Conservation (phyloP, 2,797 vertebrate genomes). For the Scarus forsteni region DNA sequence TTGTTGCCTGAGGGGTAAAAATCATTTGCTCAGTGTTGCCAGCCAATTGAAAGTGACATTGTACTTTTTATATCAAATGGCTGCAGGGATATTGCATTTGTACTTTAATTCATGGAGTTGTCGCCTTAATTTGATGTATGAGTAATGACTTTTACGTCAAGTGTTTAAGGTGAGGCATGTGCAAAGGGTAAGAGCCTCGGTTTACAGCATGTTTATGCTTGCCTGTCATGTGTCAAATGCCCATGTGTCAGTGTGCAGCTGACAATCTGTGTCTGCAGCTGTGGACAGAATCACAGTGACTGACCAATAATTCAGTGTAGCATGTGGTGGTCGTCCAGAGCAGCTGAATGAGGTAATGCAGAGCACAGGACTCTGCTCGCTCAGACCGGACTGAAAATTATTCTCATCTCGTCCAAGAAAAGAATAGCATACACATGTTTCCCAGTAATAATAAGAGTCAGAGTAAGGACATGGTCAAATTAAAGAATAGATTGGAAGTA, state of each 20-base stretch:
- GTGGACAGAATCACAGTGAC: conserved; percentile 46
- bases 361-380: conserved; percentile 20
- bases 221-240: conserved; percentile 11
- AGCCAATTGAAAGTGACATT: background rate
- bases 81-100: background rate
- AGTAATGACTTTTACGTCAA: background rate
- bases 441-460: too few relatives aligned
- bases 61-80: background rate
- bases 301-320: conserved; percentile 38
- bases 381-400: conserved; percentile 12
- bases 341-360: conserved; percentile 32
- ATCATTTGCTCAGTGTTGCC: background rate
- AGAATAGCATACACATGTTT: conserved; percentile 3
- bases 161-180: background rate
- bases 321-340: conserved; percentile 42
- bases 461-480: too few relatives aligned
- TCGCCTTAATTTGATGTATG: background rate
- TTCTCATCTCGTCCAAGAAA: background rate
- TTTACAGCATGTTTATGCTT: too few relatives aligned
- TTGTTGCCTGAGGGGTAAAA: background rate
- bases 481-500: too few relatives aligned
- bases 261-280: conserved; percentile 42
- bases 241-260: conserved; percentile 17
- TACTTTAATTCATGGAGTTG: background rate
- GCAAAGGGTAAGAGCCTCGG: too few relatives aligned